Evolutionary conservation across 2,888 invertebrate genomes (phyloP).

Genomic region (Pseudanteris insignis): DNA sequence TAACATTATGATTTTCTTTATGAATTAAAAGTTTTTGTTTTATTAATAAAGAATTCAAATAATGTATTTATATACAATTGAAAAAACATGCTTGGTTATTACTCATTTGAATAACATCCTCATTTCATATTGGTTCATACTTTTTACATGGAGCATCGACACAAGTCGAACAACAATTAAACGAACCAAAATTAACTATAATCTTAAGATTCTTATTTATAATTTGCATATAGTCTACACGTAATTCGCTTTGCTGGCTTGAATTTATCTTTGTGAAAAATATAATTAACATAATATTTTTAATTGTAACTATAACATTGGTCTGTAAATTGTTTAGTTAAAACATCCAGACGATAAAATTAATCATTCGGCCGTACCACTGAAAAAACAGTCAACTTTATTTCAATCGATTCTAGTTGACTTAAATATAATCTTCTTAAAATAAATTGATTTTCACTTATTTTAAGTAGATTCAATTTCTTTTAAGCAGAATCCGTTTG

Average conservation of each 20-base stretch:
- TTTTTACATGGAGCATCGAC: slow-evolving; percentile 36
- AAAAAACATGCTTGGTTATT: slow-evolving; percentile 24
- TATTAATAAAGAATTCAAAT: slow-evolving; percentile 25
- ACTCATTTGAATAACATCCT: slow-evolving; percentile 17
- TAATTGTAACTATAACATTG: too few species aligned
- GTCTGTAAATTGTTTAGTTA: too few species aligned
- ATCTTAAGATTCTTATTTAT: slow-evolving; percentile 4
- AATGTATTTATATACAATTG: slow-evolving; percentile 30
- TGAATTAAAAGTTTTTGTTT: slow-evolving; percentile 20
- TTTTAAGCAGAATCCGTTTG: too few species aligned
- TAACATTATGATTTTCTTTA: slow-evolving; percentile 30
- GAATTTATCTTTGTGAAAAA: slow-evolving; percentile 21
- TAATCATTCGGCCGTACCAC: too few species aligned
- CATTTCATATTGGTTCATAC: slow-evolving; percentile 7
- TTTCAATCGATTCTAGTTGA: too few species aligned
- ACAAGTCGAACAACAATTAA: slow-evolving; percentile 3
- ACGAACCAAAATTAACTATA: slow-evolving; percentile 8
- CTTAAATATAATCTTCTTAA: slow-evolving; percentile 20
- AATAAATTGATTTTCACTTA: slow-evolving; percentile 6
- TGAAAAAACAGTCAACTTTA: too few species aligned
- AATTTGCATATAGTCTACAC: slow-evolving; percentile 18
- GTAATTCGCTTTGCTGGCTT: slow-evolving; percentile 2
- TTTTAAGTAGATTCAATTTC: too few species aligned
- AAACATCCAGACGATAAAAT: too few species aligned
- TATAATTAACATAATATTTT: too few species aligned